phyloP scores from a whole-genome alignment of 2,797 vertebrate species.

The Schizothorax lantsangensis region DNA sequence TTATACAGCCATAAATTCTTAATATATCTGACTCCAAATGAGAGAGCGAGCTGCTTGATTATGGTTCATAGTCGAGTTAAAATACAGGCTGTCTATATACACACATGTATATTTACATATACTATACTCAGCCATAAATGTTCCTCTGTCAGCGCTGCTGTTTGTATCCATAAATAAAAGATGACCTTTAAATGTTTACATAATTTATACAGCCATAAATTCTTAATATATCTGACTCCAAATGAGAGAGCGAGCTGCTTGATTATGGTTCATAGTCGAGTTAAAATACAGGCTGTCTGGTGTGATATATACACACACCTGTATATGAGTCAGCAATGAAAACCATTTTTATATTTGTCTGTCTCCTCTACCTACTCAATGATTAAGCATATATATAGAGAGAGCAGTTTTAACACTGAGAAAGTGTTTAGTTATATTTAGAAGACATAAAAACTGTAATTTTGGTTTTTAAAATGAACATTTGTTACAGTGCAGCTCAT shows the following conservation, averaged over 20 bases:
- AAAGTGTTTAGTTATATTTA: constrained; percentile 5
- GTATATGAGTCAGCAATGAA: constrained; percentile 27
- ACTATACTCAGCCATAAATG: too few relatives aligned
- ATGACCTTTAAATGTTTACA: constrained; percentile 70
- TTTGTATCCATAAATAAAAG: constrained; percentile 70
- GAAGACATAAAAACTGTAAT: neutral
- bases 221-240: constrained; percentile 65
- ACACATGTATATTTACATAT: constrained; percentile 36
- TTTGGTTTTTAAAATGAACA: constrained; percentile 8
- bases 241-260: constrained; percentile 59
- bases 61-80: constrained; percentile 61
- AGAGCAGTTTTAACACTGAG: neutral
- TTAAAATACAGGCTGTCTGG: constrained; percentile 45
- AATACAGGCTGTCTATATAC: constrained; percentile 26
- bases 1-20: constrained; percentile 68
- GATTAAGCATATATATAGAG: neutral
- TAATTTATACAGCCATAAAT: constrained; percentile 68
- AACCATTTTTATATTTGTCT: constrained; percentile 18
- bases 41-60: constrained; percentile 61
- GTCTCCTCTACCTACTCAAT: constrained; percentile 7
- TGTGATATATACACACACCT: constrained; percentile 28
- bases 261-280: constrained; percentile 64
- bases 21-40: constrained; percentile 64
- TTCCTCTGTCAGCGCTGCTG: constrained; percentile 61
- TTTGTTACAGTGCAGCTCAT: neutral